Evolutionary conservation across 2,113 vertebrate species (phyloP).

Genomic region (Leptocoma aspasia): DNA sequence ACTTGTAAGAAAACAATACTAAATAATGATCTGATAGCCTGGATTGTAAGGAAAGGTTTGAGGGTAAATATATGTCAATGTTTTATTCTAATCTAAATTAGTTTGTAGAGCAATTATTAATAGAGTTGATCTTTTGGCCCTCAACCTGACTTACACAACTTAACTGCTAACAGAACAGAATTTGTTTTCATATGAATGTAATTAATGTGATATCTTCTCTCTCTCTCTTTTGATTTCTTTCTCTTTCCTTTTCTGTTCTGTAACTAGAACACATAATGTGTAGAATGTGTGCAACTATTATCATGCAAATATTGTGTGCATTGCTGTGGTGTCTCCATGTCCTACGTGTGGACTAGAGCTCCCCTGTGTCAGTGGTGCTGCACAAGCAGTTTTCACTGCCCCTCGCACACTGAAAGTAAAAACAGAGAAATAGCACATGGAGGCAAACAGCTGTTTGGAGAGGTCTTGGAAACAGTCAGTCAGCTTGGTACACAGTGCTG

Average conservation of each 20-base stretch:
- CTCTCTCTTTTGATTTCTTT: neutral
- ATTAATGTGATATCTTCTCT: neutral
- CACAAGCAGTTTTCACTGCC: neutral
- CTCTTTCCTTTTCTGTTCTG: neutral
- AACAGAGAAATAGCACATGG: neutral
- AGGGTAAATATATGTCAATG: neutral
- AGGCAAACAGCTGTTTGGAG: neutral
- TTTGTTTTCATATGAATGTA: neutral
- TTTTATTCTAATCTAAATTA: neutral
- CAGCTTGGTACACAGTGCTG: neutral
- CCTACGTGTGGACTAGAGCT: fast-evolving
- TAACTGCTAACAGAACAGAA: neutral
- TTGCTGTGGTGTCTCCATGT: neutral
- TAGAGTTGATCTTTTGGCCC: neutral
- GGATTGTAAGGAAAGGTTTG: neutral
- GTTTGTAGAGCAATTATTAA: neutral
- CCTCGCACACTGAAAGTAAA: neutral
- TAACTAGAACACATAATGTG: neutral
- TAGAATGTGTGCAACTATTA: neutral
- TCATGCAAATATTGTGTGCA: neutral
- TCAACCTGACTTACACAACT: neutral
- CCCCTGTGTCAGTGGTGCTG: neutral
- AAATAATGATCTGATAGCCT: neutral
- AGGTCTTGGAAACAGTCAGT: neutral
- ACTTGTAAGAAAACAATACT: neutral